phyloP scores from a whole-genome alignment of 2,113 vertebrate genomes.

The Collichthys lucidus region DNA sequence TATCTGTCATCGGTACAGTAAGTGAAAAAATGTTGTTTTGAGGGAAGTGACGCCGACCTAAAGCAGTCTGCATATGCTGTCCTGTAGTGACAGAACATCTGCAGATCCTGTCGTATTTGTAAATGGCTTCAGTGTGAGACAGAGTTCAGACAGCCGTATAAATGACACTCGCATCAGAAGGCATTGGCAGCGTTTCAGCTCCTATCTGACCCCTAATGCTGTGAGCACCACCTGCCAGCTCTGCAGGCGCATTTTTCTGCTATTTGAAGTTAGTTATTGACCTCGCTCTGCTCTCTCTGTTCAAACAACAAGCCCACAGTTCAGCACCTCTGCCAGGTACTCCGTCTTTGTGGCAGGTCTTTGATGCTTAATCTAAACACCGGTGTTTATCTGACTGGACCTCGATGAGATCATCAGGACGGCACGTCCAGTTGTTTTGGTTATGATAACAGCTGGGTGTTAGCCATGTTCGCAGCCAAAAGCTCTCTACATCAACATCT shows the following conservation, averaged over 20 bases:
- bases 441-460: constrained; percentile 66
- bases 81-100: not conserved
- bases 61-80: not conserved
- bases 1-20: not conserved
- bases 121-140: constrained; percentile 10
- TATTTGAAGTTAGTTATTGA: constrained; percentile 73
- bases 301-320: constrained; percentile 67
- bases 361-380: constrained; percentile 75
- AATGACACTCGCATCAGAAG: constrained; percentile 24
- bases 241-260: constrained; percentile 54
- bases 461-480: constrained; percentile 38
- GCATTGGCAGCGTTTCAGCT: constrained; percentile 31
- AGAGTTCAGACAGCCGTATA: constrained; percentile 20
- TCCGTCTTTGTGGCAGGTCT: constrained; percentile 71
- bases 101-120: not conserved
- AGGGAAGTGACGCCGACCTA: not conserved
- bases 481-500: constrained; percentile 8
- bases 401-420: constrained; percentile 64
- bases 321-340: constrained; percentile 72
- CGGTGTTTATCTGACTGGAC: constrained; percentile 62
- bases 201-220: constrained; percentile 15
- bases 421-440: constrained; percentile 71
- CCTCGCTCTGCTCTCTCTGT: constrained; percentile 67
- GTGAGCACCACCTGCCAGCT: constrained; percentile 60
- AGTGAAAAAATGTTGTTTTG: not conserved